Conservation (phyloP, 1,140 invertebrate species). For the Conopomorpha cramerella region DNA sequence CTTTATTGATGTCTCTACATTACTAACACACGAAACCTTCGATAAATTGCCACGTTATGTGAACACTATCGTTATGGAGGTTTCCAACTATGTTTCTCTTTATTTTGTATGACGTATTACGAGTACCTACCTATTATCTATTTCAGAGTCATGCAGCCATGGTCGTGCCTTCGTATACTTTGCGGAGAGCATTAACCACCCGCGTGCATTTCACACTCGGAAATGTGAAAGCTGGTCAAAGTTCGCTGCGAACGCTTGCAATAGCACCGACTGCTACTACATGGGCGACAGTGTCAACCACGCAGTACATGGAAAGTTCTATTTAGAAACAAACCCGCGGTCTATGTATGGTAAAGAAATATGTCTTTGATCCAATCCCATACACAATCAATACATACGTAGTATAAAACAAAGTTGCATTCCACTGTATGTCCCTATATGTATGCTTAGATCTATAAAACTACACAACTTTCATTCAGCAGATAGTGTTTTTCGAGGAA, state of each 20-base stretch:
- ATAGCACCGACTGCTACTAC: constrained; percentile 4
- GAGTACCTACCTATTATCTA: constrained; percentile 8
- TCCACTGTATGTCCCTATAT: no score
- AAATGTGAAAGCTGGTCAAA: constrained; percentile 61
- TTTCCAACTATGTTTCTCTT: background rate
- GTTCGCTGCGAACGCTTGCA: constrained; percentile 54
- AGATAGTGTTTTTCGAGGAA: no score
- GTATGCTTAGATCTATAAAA: no score
- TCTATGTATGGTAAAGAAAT: no score
- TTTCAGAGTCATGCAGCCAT: constrained; percentile 70
- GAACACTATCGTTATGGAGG: background rate
- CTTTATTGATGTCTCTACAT: background rate
- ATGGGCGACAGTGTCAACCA: constrained; percentile 12
- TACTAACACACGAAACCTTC: background rate
- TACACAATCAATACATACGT: no score
- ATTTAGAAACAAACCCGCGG: no score
- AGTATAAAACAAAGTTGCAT: no score
- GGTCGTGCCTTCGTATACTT: constrained; percentile 68
- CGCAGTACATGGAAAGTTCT: no score
- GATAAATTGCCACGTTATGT: background rate
- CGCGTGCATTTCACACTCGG: constrained; percentile 57
- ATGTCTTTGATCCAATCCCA: no score
- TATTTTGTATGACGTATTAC: constrained; percentile 8
- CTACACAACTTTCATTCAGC: no score
- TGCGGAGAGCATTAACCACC: constrained; percentile 65